phyloP scores from a whole-genome alignment of 1,140 invertebrate species.

The Nasonia longicornis region DNA sequence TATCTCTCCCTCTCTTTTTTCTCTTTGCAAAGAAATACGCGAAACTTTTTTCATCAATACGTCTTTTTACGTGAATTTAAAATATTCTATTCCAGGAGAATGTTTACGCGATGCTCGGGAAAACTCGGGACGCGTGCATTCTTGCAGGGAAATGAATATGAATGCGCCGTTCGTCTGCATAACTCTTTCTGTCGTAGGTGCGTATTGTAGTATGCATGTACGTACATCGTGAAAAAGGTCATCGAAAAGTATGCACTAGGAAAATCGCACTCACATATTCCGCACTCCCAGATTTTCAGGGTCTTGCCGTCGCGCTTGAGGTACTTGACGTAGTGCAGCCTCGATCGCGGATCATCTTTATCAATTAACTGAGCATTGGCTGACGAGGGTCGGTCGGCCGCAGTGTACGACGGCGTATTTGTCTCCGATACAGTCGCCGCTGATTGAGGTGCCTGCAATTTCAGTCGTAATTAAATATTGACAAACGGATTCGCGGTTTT shows the following conservation, averaged over 20 bases:
- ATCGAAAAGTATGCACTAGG: too few relatives aligned
- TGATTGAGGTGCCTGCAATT: constrained; percentile 41
- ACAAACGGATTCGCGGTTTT: constrained; percentile 33
- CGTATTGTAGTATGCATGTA: too few relatives aligned
- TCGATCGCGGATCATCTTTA: constrained; percentile 69
- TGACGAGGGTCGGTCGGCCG: constrained; percentile 47
- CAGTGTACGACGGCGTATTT: constrained; percentile 53
- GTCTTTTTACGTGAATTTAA: neutral
- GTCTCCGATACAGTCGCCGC: constrained; percentile 47
- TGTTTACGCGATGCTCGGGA: neutral
- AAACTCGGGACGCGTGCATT: neutral
- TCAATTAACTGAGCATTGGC: constrained; percentile 60
- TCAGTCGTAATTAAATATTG: constrained; percentile 39
- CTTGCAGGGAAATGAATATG: neutral
- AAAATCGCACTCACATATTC: constrained; percentile 70
- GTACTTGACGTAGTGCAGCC: constrained; percentile 75
- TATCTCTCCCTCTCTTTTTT: neutral
- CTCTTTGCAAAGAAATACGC: too few relatives aligned
- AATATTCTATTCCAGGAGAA: neutral
- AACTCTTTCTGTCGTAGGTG: neutral
- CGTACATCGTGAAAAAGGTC: too few relatives aligned
- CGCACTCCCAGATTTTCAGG: constrained; percentile 76
- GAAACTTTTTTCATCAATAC: neutral
- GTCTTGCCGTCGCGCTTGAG: constrained; percentile 74
- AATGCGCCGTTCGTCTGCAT: neutral